Conservation (phyloP, 2,113 vertebrate genomes). For the Toxotes jaculatrix region DNA sequence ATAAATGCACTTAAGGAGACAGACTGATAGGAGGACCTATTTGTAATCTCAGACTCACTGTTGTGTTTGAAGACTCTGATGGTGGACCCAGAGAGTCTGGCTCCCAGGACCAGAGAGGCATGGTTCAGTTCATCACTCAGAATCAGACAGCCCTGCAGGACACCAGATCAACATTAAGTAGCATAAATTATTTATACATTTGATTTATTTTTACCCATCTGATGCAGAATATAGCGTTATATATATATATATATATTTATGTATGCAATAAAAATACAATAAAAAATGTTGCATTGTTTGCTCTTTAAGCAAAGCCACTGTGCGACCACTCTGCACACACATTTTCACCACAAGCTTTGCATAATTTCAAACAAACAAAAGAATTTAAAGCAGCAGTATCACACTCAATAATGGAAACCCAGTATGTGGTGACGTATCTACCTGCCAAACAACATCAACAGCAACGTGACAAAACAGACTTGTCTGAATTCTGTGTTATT, state of each 20-base stretch:
- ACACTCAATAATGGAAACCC: neutral
- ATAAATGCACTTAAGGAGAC: neutral
- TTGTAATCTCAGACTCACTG: conserved; percentile 87
- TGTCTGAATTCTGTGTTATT: neutral
- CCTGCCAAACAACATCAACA: conserved; percentile 9
- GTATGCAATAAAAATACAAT: no score
- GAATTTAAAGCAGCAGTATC: neutral
- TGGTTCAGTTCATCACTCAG: conserved; percentile 97
- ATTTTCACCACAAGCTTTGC: neutral
- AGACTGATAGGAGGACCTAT: fast-evolving
- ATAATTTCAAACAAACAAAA: conserved; percentile 11
- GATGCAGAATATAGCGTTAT: neutral
- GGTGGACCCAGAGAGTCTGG: conserved; percentile 93
- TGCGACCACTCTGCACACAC: neutral
- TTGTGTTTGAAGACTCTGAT: conserved; percentile 98
- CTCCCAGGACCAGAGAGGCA: conserved; percentile 92
- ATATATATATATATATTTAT: neutral
- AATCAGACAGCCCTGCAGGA: conserved; percentile 92
- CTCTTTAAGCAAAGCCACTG: neutral
- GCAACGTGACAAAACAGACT: conserved; percentile 11
- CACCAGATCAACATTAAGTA: neutral
- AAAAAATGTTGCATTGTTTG: neutral
- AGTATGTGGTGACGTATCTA: neutral
- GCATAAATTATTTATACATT: neutral
- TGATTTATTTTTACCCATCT: neutral